phyloP scores from a whole-genome alignment of 2,113 vertebrate genomes.

The Neofelis nebulosa region DNA sequence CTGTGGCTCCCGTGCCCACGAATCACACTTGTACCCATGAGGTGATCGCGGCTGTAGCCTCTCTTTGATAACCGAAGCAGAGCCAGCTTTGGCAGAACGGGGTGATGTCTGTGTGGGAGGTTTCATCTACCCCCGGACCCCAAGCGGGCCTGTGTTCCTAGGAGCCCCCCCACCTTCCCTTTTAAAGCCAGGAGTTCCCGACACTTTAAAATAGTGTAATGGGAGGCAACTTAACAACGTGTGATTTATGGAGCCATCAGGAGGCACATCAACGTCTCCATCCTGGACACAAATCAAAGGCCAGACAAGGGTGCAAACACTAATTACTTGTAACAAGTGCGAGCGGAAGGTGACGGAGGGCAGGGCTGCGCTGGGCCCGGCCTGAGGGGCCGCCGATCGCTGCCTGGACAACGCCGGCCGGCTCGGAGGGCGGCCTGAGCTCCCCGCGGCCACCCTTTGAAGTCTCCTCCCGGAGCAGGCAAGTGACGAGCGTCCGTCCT shows the following conservation, averaged over 20 bases:
- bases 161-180: neutral
- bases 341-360: slow-evolving; percentile 72
- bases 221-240: slow-evolving; percentile 73
- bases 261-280: slow-evolving; percentile 74
- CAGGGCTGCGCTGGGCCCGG: slow-evolving; percentile 64
- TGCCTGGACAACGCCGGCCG: too few relatives aligned
- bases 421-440: neutral
- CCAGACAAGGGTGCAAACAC: slow-evolving; percentile 74
- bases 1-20: accelerated
- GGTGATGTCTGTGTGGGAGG: accelerated
- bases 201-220: slow-evolving; percentile 66
- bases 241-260: slow-evolving; percentile 77
- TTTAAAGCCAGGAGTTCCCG: slow-evolving; percentile 74
- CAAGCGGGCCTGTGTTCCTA: accelerated
- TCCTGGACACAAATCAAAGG: slow-evolving; percentile 72
- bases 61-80: neutral
- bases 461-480: slow-evolving; percentile 80
- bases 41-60: accelerated
- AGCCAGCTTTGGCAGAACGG: accelerated
- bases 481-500: slow-evolving; percentile 85
- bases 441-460: slow-evolving; percentile 80
- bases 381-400: too few relatives aligned
- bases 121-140: neutral
- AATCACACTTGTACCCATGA: accelerated
- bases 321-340: slow-evolving; percentile 84